Percentiles rank a stretch among this genome's conserved stretches.
phyloP scores from a whole-genome alignment of 1,140 invertebrate genomes.

The Rhopalosiphum padi region DNA sequence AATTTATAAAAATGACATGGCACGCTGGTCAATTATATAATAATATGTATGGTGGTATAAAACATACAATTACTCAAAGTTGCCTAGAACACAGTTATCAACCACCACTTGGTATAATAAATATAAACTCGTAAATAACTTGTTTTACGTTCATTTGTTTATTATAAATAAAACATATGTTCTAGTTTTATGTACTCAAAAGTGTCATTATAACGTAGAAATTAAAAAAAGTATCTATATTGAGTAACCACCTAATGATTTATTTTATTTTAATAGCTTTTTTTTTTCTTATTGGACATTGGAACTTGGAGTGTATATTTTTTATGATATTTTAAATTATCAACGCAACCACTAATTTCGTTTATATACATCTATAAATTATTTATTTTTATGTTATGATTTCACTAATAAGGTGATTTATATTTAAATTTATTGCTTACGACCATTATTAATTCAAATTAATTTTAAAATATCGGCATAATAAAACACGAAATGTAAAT shows the following conservation, averaged over 20 bases:
- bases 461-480: not conserved
- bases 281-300: not conserved
- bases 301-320: not conserved
- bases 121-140: slow-evolving; percentile 30
- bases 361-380: not conserved
- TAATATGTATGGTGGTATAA: not conserved
- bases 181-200: not conserved
- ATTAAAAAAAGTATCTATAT: not conserved
- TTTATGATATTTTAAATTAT: slow-evolving; percentile 15
- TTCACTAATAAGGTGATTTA: not conserved
- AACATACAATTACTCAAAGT: not conserved
- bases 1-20: not conserved
- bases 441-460: slow-evolving; percentile 12
- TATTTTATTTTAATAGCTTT: slow-evolving; percentile 31
- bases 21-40: not conserved
- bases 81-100: not conserved
- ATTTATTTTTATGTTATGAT: slow-evolving; percentile 12
- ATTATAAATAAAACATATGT: slow-evolving; percentile 17
- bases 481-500: not conserved
- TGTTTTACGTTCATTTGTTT: slow-evolving; percentile 22
- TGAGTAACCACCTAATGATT: slow-evolving; percentile 39
- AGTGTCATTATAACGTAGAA: not conserved
- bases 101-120: not conserved
- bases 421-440: not conserved
- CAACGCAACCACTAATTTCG: not conserved